Conservation (phyloP, 1,140 invertebrate species). For the Calliphora vicina region DNA sequence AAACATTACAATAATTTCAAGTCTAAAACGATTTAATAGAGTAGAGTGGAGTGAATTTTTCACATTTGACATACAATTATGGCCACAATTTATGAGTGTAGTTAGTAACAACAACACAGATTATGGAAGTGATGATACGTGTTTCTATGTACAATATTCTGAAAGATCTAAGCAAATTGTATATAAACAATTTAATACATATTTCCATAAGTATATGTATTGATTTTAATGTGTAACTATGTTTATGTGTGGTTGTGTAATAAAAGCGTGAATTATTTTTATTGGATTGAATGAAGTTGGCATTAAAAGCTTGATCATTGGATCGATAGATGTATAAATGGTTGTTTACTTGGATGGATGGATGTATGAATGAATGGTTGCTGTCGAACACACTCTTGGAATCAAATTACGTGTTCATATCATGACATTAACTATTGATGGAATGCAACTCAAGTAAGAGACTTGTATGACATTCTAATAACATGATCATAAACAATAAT, state of each 20-base stretch:
- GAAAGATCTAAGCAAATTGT: neutral
- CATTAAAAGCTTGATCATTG: neutral
- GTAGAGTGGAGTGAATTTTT: slow-evolving; percentile 39
- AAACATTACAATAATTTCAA: neutral
- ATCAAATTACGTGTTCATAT: neutral
- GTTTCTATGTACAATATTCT: neutral
- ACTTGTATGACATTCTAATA: slow-evolving; percentile 1
- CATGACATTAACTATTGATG: neutral
- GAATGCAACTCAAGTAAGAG: neutral
- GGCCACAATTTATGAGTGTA: slow-evolving; percentile 8
- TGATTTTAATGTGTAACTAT: neutral
- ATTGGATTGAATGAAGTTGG: neutral
- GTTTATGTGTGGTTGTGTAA: neutral
- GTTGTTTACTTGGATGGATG: neutral
- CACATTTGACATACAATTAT: slow-evolving; percentile 55
- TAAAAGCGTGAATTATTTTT: neutral
- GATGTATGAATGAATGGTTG: neutral
- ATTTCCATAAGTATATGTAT: neutral
- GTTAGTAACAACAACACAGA: no score
- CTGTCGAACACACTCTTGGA: neutral
- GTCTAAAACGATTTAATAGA: neutral
- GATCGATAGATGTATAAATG: neutral
- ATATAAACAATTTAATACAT: neutral
- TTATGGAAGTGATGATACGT: neutral
- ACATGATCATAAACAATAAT: slow-evolving; percentile 1